Conservation (phyloP, 2,797 vertebrate genomes). For the Scolopax rusticola region DNA sequence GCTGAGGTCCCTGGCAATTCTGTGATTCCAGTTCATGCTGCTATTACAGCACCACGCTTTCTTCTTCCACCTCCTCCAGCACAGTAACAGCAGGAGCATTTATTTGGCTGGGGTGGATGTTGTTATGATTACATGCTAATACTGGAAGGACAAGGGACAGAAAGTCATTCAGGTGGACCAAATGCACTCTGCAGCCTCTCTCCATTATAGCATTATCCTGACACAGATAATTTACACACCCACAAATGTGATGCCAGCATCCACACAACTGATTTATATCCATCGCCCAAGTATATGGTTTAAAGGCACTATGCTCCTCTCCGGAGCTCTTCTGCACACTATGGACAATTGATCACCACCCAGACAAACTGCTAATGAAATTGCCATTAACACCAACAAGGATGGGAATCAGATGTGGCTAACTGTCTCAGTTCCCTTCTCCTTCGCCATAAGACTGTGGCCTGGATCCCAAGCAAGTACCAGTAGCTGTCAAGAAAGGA, state of each 20-base stretch:
- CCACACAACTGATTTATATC: neutral
- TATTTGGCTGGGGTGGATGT: accelerated
- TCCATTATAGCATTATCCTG: accelerated
- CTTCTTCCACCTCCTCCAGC: neutral
- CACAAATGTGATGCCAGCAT: neutral
- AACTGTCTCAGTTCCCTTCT: neutral
- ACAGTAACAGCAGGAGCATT: neutral
- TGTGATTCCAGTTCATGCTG: neutral
- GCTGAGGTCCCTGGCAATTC: neutral
- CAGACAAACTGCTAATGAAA: neutral
- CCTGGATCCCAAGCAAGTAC: neutral
- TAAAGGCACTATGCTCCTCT: neutral
- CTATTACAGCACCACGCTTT: neutral
- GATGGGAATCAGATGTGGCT: accelerated
- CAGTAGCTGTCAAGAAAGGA: neutral
- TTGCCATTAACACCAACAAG: neutral
- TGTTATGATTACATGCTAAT: neutral
- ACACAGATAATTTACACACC: neutral
- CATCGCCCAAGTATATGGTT: accelerated
- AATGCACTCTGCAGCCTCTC: neutral
- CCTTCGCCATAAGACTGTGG: neutral
- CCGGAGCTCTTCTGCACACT: neutral
- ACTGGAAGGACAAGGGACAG: accelerated
- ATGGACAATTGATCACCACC: neutral
- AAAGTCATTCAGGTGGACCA: neutral